Evolutionary conservation across 2,888 invertebrate species (phyloP), one percentile per base, ranked within the genome.

Genomic region (Boloria selene): DNA sequence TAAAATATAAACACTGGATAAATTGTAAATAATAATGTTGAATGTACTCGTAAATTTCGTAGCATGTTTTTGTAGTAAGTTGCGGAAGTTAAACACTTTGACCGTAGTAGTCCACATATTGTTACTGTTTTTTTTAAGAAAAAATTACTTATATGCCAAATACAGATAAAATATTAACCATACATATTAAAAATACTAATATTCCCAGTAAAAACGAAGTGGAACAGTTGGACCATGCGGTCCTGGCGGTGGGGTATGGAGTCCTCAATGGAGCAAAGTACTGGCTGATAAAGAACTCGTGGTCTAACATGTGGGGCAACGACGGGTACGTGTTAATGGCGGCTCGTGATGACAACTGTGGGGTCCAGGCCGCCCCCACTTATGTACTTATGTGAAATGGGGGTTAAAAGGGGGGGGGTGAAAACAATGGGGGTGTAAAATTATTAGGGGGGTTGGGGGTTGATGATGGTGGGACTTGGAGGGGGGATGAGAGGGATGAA

Each of bases 291-390:
- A 98, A 98, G 90, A 98, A 98, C 90, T 98, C 98, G 0, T 98
- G 98, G 98, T 98, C 98, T 1, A 98, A 97, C 75, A 95, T 98
- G 81, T 98, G 98, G 98, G 98, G 98, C 45, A 98, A 98, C 81
- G 98, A 98, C 83, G 98, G 98, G 0, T 99, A 98, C 79, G 95
- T 98, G 0, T 93, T 98, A 2, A 98, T 99, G 96, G 94, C 97
- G 0, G 95, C 96, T 52, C 94, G 94, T 76, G 94, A 98, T 74
- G 98, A 99, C 87, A 98, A 98, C 83, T 99, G 98, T 77, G 98
- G 98, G 6, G 98, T 99, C 0, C 94, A 96, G 85, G 95, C 96
- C 6, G 93, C 95, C 6, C 97, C 98, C 42, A 98, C 98, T 26
- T 97, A 97, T 79, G 97, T 96, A 38, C 92, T 94, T 55, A 95